phyloP scores from a whole-genome alignment of 1,140 invertebrate species.

The Ooceraea biroi region DNA sequence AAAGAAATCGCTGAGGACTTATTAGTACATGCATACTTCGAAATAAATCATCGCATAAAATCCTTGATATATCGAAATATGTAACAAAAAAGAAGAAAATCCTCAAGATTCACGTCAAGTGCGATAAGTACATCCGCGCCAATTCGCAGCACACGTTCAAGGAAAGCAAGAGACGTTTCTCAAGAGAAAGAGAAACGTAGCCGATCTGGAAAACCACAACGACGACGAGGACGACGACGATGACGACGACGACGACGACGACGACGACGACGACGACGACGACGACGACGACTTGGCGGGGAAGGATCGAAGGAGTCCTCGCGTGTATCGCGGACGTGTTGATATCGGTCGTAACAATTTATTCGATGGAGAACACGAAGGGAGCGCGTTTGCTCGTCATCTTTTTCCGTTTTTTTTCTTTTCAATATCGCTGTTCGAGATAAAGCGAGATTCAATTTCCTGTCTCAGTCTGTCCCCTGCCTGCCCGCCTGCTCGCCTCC shows the following conservation, averaged over 20 bases:
- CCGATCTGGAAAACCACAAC: no score
- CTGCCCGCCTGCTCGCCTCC: constrained; percentile 68
- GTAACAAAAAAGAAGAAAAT: no score
- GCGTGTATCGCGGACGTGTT: constrained; percentile 65
- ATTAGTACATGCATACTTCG: not conserved
- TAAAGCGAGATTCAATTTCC: constrained; percentile 84
- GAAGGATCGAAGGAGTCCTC: constrained; percentile 25
- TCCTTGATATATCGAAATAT: not conserved
- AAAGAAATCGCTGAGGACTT: not conserved
- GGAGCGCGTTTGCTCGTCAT: constrained; percentile 69
- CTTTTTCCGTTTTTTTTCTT: constrained; percentile 34
- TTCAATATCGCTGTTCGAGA: constrained; percentile 72
- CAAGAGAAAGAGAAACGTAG: not conserved
- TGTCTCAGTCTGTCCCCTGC: constrained; percentile 75
- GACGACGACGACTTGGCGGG: not conserved
- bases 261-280: constrained; percentile 9
- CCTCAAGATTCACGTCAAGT: no score
- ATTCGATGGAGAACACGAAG: constrained; percentile 75
- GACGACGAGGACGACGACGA: not conserved
- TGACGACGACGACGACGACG: constrained; percentile 68
- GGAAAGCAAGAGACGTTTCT: not conserved
- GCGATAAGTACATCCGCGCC: no score
- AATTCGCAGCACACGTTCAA: no score
- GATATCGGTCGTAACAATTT: constrained; percentile 80
- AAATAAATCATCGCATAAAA: not conserved